These are phyloP conservation scores for Poeciliopsis turneri DNA, from an alignment of 2,797 vertebrate species.

Conservation along the genomic window DNA sequence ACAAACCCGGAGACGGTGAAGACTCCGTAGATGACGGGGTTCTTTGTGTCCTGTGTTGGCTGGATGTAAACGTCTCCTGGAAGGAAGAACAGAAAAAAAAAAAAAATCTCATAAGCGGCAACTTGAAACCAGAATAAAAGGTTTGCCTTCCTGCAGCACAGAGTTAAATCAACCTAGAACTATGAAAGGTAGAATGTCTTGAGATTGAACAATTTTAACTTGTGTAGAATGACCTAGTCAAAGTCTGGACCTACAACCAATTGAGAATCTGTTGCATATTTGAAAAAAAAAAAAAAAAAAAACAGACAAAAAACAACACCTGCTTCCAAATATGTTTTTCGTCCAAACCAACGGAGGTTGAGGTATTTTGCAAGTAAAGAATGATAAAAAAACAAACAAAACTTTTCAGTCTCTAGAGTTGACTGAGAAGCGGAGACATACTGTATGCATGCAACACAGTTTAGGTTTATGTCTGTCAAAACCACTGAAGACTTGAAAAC, in stretches of 20 bases:
- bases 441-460: neutral
- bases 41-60: constrained; percentile 96
- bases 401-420: neutral
- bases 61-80: constrained; percentile 97
- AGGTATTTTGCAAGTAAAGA: neutral
- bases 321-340: neutral
- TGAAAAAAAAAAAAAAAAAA: neutral
- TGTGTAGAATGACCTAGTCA: neutral
- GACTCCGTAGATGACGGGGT: constrained; percentile 95
- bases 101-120: too few relatives aligned
- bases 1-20: constrained; percentile 96
- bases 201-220: neutral
- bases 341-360: neutral
- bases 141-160: neutral
- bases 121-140: neutral
- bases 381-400: neutral
- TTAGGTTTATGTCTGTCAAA: neutral
- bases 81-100: constrained; percentile 34
- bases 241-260: neutral
- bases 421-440: neutral
- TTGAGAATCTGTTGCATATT: neutral
- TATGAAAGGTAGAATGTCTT: neutral
- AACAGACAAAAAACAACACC: too few relatives aligned
- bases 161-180: neutral
- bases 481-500: neutral